phyloP scores from a whole-genome alignment of 2,888 invertebrate species.

The Acanthopleura granulata region DNA sequence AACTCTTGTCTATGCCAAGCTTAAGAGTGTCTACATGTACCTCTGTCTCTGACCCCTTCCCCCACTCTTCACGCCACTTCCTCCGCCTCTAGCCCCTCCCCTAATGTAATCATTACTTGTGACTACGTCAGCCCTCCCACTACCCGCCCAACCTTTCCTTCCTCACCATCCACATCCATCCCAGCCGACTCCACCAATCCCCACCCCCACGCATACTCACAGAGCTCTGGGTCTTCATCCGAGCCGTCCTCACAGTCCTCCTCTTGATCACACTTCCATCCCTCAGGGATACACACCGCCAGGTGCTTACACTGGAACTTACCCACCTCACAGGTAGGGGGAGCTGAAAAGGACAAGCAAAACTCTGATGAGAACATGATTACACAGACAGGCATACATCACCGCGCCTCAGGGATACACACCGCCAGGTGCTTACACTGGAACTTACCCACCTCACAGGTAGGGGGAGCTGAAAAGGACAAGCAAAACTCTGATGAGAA shows the following conservation, averaged over 20 bases:
- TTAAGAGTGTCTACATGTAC: too few relatives aligned
- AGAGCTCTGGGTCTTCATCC: conserved; percentile 28
- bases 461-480: conserved; percentile 1
- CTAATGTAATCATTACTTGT: too few relatives aligned
- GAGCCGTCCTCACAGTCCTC: conserved; percentile 90
- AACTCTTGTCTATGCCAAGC: too few relatives aligned
- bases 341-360: not conserved
- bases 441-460: conserved; percentile 35
- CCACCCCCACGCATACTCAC: conserved; percentile 55
- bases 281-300: conserved; percentile 84
- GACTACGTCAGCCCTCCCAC: too few relatives aligned
- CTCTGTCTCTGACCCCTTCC: too few relatives aligned
- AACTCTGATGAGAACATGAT: too few relatives aligned
- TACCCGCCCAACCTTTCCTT: too few relatives aligned
- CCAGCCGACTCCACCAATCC: conserved; percentile 75
- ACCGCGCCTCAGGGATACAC: conserved; percentile 93
- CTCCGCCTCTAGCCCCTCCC: too few relatives aligned
- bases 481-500: not conserved
- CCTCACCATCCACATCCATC: conserved; percentile 69
- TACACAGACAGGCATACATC: too few relatives aligned
- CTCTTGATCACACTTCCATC: conserved; percentile 79
- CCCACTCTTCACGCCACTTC: too few relatives aligned
- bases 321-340: conserved; percentile 28
- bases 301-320: conserved; percentile 35
- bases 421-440: conserved; percentile 27